These are phyloP conservation scores for Chrysolina oricalcia DNA, from an alignment of 2,888 invertebrate species.

Conservation along the genomic window DNA sequence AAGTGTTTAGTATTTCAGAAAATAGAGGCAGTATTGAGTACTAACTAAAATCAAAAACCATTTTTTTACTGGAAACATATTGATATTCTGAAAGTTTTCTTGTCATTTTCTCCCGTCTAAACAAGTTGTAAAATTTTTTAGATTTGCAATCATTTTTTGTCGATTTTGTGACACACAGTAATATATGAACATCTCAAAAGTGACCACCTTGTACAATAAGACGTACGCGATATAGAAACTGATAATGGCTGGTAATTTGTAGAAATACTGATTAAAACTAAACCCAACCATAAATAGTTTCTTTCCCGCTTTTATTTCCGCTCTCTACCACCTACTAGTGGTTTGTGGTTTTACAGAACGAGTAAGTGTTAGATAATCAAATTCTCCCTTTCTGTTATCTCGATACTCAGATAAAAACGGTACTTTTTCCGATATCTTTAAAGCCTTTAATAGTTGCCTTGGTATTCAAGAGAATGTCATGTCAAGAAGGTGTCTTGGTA, in stretches of 20 bases:
- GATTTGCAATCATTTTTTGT: too few relatives aligned
- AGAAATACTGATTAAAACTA: conserved; percentile 1
- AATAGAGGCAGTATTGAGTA: too few relatives aligned
- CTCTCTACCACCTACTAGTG: conserved; percentile 20
- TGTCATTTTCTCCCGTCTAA: too few relatives aligned
- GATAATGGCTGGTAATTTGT: conserved; percentile 11
- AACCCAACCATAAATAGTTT: not conserved
- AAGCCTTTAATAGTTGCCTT: too few relatives aligned
- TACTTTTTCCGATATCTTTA: not conserved
- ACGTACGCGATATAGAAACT: not conserved
- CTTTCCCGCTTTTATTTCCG: conserved; percentile 1
- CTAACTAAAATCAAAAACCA: too few relatives aligned
- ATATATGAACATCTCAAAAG: not conserved
- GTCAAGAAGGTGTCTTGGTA: too few relatives aligned
- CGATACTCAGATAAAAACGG: not conserved
- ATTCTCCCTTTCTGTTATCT: not conserved
- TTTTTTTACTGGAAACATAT: too few relatives aligned
- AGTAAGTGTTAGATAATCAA: not conserved
- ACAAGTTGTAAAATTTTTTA: too few relatives aligned
- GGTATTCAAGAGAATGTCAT: too few relatives aligned
- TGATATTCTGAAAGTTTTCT: too few relatives aligned
- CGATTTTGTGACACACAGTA: too few relatives aligned
- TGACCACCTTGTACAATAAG: not conserved
- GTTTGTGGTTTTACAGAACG: conserved; percentile 6
- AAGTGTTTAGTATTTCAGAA: too few relatives aligned